Conservation (phyloP, 2,888 invertebrate genomes). For the Rugalucina vietnamica region DNA sequence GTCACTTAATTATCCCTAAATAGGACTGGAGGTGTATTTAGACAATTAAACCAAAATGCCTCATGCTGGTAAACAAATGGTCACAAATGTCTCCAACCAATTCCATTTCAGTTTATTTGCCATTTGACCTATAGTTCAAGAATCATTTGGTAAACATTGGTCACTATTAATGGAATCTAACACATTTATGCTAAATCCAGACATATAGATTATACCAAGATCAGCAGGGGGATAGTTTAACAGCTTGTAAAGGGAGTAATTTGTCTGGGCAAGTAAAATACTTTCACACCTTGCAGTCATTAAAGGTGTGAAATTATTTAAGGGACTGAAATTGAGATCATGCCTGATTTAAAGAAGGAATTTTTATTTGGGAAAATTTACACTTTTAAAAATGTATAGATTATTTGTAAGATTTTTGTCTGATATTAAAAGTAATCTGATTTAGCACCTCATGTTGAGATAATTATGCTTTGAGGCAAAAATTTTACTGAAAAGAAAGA, state of each 20-base stretch:
- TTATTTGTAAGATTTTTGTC: background rate
- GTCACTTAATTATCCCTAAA: background rate
- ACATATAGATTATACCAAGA: background rate
- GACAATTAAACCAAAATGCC: background rate
- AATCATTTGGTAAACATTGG: background rate
- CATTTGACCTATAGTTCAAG: background rate
- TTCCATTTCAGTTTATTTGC: background rate
- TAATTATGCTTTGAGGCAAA: too few species aligned
- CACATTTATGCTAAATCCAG: background rate
- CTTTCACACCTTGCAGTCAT: background rate
- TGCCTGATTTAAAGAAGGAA: background rate
- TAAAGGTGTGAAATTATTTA: background rate
- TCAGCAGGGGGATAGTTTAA: background rate
- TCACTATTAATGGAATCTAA: background rate
- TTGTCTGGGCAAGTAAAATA: background rate
- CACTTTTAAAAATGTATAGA: background rate
- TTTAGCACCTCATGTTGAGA: too few species aligned
- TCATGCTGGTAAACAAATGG: slow-evolving; percentile 1
- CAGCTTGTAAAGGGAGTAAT: background rate
- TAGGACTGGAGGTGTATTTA: background rate
- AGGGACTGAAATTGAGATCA: background rate
- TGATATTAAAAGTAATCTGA: background rate
- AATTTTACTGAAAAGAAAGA: too few species aligned
- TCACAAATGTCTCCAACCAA: background rate
- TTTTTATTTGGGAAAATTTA: background rate